Percentiles rank a stretch among this genome's conserved stretches.
These are phyloP conservation scores for Calyptommatus sinebrachiatus DNA, from an alignment of 2,113 vertebrate species.

Conservation along the genomic window DNA sequence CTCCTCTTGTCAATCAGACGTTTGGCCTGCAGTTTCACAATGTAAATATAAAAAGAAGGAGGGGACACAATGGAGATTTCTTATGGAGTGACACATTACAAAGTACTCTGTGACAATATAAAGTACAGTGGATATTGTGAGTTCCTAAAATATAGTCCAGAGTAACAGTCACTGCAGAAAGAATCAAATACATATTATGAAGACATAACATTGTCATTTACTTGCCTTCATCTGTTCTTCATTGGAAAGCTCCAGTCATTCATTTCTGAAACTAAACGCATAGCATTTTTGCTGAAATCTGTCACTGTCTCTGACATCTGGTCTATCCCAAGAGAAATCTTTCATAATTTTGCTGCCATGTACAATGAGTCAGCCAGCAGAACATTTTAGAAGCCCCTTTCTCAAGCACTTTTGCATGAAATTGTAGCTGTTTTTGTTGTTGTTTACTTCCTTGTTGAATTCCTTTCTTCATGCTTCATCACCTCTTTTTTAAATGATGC, in stretches of 20 bases:
- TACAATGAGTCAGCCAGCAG: not conserved
- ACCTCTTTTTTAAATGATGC: conserved; percentile 22
- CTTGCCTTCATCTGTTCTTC: not conserved
- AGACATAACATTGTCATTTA: not conserved
- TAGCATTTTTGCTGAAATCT: not conserved
- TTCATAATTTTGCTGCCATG: not conserved
- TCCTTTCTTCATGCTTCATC: conserved; percentile 39
- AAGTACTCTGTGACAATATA: too few species aligned
- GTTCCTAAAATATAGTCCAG: too few species aligned
- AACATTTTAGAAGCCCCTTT: conserved; percentile 22
- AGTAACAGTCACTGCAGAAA: too few species aligned
- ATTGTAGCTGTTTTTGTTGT: not conserved
- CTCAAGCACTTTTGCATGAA: not conserved
- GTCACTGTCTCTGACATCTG: not conserved
- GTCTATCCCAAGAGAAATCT: not conserved
- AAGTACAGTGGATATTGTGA: too few species aligned
- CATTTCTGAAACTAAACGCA: not conserved
- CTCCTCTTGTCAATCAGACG: too few species aligned
- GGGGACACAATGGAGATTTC: too few species aligned
- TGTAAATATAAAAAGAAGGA: too few species aligned
- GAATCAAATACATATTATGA: too few species aligned
- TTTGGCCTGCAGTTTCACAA: too few species aligned
- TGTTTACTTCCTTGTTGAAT: conserved; percentile 35
- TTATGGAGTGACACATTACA: too few species aligned
- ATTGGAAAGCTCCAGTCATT: not conserved